Conservation (phyloP, 2,888 invertebrate species). For the Bruchidius siliquastri region DNA sequence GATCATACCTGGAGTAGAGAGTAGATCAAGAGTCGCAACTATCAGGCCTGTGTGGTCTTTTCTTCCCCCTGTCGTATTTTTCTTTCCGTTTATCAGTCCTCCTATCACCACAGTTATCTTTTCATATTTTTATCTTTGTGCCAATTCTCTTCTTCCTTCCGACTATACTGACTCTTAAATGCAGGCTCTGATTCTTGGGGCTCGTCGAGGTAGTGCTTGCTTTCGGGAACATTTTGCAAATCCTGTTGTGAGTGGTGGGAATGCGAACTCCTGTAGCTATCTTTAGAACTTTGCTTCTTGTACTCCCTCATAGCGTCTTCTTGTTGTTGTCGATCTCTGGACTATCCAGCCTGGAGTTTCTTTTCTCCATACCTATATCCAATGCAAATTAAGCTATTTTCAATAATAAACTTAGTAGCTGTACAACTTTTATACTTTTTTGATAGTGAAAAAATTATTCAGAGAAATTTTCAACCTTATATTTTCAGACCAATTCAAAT, state of each 20-base stretch:
- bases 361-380: conserved; percentile 10
- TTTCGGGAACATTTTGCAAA: conserved; percentile 27
- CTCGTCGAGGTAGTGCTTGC: conserved; percentile 6
- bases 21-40: conserved; percentile 56
- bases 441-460: too few relatives aligned
- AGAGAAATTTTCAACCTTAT: too few relatives aligned
- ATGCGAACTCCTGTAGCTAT: conserved; percentile 34
- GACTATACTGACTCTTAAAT: conserved; percentile 17
- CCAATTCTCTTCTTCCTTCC: conserved; percentile 18
- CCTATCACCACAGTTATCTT: conserved; percentile 30
- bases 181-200: conserved; percentile 8
- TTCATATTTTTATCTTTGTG: conserved; percentile 24
- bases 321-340: conserved; percentile 26
- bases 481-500: too few relatives aligned
- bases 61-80: conserved; percentile 40
- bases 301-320: conserved; percentile 39
- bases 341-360: conserved; percentile 22
- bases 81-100: conserved; percentile 28
- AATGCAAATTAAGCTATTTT: too few relatives aligned
- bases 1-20: conserved; percentile 51
- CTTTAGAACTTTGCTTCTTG: conserved; percentile 38
- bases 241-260: conserved; percentile 19
- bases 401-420: too few relatives aligned
- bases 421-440: too few relatives aligned
- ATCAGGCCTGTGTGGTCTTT: conserved; percentile 56